Percentiles rank a stretch among this genome's conserved stretches.
phyloP scores from a whole-genome alignment of 2,888 invertebrate genomes.

The Iselma pallidipennis region DNA sequence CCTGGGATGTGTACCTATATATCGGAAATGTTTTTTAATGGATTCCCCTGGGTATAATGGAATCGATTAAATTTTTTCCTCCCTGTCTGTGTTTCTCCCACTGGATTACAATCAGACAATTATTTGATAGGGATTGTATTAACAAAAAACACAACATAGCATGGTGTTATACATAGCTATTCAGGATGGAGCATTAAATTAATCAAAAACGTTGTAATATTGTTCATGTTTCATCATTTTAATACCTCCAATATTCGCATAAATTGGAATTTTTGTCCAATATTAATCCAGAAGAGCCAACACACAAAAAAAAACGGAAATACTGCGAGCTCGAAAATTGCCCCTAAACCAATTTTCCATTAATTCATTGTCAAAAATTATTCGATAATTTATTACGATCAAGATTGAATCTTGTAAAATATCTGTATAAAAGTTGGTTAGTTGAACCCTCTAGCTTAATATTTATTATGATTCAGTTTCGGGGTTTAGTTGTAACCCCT shows the following conservation, averaged over 20 bases:
- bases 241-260: not conserved
- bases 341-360: not conserved
- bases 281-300: no score
- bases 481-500: slow-evolving; percentile 20
- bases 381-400: slow-evolving; percentile 39
- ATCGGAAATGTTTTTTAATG: not conserved
- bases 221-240: not conserved
- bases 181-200: no score
- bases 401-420: slow-evolving; percentile 35
- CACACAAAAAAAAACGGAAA: no score
- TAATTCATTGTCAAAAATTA: not conserved
- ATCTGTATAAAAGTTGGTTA: slow-evolving; percentile 24
- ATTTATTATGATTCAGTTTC: slow-evolving; percentile 34
- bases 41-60: not conserved
- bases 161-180: not conserved
- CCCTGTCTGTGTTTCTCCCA: not conserved
- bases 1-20: not conserved
- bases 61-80: not conserved
- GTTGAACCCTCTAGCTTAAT: slow-evolving; percentile 27
- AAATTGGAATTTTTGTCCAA: not conserved
- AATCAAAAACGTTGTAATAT: not conserved
- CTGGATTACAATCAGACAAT: not conserved
- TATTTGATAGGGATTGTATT: not conserved
- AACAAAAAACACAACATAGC: not conserved
- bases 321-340: no score